Evolutionary conservation across 2,113 vertebrate genomes (phyloP), one percentile per base, ranked within the genome.

Genomic region (Apodemus sylvaticus): DNA sequence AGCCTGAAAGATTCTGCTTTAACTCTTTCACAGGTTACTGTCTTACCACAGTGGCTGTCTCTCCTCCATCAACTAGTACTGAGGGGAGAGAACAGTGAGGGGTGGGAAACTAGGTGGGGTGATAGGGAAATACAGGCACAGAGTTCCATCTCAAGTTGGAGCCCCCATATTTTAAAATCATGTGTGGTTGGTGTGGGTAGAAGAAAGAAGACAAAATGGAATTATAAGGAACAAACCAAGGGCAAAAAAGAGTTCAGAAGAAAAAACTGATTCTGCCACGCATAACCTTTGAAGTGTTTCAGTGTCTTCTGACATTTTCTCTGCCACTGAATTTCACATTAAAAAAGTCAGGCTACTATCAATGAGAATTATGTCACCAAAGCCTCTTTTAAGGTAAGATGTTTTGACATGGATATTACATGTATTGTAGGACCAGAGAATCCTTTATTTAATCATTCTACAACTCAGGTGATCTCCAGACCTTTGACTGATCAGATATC

Each of bases 321-420:
- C n/a, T 93, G 68, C 93, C 62, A 58, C 7, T 89, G 92, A 89
- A 58, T 81, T 81, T 81, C 36, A 81, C n/a, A n/a, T 73, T 31
- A 53, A 58, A 81, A 78, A 53, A 86, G 13, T 87, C 29, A 91
- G 86, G 58, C 20, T 66, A 29, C 42, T 94, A 66, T 93, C n/a
- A 53, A 3, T 53, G 81, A 78, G 26, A 34, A 55, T 93, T 88
- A 31, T 58, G 74, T 78, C 48, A 86, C 45, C 77, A 81, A 82
- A 70, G 4, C 48, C 26, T 66, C 60, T 8, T 42, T 66, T 86
- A 39, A 45, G 39, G 16, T 85, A n/a, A 86, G 48, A 73, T 83
- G n/a, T 78, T 73, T 22, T 77, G 85, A 29, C 62, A 74, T 68
- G 45, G 86, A 13, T 24, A n/a, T 66, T 48, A 16, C 76, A 70